Evolutionary conservation across 2,888 invertebrate genomes (phyloP), one percentile per base, ranked within the genome.

Genomic region (Hemithea aestivaria): DNA sequence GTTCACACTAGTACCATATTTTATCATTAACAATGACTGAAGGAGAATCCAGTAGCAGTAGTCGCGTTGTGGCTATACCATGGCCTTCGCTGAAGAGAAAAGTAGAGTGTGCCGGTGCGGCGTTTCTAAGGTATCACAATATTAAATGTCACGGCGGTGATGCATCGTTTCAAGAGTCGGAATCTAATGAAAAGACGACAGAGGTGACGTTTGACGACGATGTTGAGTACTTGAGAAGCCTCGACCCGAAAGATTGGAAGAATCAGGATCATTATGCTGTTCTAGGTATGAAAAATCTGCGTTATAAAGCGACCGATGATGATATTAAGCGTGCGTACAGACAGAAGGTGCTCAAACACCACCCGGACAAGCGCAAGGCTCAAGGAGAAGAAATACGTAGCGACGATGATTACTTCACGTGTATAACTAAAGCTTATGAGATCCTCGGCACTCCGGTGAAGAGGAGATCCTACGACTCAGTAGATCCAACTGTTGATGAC

Each of bases 231-330:
- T 87, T 98, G 46, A 89, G 94, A 51, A 95, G 95, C 43, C 85
- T 98, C 50, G 96, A 98, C 81, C 98, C 98, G 1, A 97, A 95
- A 74, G 95, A 97, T 64, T 99, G 98, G 98, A 98, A 98, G 88
- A 92, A 95, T 61, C 98, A 99, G 83, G 99, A 99, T 78, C 99
- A 99, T 76, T 99, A 99, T 79, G 94, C 94, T 22, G 97, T 99
- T 8, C 87, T 99, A 44, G 99, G 99, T 32, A 90, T 99, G 59
- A 92, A 92, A 57, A 91, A 92, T 46, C 79, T 94, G 32, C 90
- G 99, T 41, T 91, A 92, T 73, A 92, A 91, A 73, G 98, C 99
- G 0, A 93, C 94, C 0, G 96, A 97, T 56, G 96, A 97, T 42
- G 94, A 98, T 61, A 96, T 99, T 47, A 96, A 97, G 75, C 92